These are phyloP conservation scores for Drosophila novamexicana DNA, from an alignment of 1,140 invertebrate species.

Conservation along the genomic window DNA sequence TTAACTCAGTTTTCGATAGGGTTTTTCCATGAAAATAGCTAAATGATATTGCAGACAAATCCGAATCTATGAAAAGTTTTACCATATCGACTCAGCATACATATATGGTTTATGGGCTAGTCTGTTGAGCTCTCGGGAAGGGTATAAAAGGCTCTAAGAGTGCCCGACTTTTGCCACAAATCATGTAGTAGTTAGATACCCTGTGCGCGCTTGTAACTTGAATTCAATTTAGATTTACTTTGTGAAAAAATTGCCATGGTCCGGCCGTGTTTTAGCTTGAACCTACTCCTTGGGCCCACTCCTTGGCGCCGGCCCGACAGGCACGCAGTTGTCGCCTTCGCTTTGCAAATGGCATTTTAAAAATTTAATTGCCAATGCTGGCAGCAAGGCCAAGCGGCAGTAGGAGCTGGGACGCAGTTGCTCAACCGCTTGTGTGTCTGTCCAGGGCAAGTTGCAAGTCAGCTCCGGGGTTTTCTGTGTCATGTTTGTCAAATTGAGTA, in stretches of 20 bases:
- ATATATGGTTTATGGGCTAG: background rate
- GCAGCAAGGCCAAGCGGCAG: background rate
- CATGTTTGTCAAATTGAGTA: conserved; percentile 79
- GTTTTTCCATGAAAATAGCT: no score
- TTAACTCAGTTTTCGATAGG: no score
- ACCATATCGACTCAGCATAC: no score
- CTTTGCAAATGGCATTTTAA: conserved; percentile 75
- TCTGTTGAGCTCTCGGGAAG: background rate
- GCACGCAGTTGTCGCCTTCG: conserved; percentile 54
- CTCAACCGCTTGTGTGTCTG: conserved; percentile 29
- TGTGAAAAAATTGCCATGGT: conserved; percentile 50
- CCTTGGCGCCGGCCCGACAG: conserved; percentile 3
- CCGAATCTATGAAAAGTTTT: no score
- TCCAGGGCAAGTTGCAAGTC: conserved; percentile 60
- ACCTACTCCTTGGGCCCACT: background rate
- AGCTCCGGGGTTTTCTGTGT: conserved; percentile 65
- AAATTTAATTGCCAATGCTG: conserved; percentile 70
- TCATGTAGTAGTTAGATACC: conserved; percentile 21
- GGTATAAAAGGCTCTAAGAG: background rate
- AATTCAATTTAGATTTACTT: conserved; percentile 72
- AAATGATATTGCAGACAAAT: no score
- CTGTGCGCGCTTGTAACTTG: conserved; percentile 32
- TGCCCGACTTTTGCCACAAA: background rate
- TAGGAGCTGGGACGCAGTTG: background rate
- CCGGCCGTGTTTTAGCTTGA: conserved; percentile 5